Percentiles rank a stretch among this genome's conserved stretches.
These are phyloP conservation scores for Steatocranus sp. DNA, from an alignment of 2,797 vertebrate genomes.

Conservation along the genomic window DNA sequence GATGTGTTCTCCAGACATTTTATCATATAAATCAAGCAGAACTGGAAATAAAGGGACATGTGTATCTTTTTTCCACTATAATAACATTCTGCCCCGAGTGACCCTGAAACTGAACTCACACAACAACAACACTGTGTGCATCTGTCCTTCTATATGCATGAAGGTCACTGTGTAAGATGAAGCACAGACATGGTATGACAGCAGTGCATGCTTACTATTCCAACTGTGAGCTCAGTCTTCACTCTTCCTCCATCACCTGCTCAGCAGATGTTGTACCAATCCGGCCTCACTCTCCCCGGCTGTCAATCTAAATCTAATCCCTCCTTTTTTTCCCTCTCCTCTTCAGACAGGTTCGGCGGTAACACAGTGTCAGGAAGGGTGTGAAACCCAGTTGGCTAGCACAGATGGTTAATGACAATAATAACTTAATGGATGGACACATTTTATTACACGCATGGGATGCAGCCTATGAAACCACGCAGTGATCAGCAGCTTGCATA, in stretches of 20 bases:
- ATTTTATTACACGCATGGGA: constrained; percentile 49
- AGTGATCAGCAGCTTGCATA: background rate
- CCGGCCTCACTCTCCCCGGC: constrained; percentile 14
- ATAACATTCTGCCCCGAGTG: background rate
- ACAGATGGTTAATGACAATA: constrained; percentile 62
- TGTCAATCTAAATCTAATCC: constrained; percentile 55
- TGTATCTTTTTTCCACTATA: background rate
- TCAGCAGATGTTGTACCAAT: constrained; percentile 57
- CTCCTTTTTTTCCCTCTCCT: background rate
- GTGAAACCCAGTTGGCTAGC: constrained; percentile 28
- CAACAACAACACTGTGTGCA: background rate
- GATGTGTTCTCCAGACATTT: background rate
- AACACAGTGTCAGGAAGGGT: constrained; percentile 17
- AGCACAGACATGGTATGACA: constrained; percentile 7
- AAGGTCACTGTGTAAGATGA: constrained; percentile 53
- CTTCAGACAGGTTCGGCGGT: constrained; percentile 11
- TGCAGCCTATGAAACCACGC: constrained; percentile 9
- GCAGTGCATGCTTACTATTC: constrained; percentile 49
- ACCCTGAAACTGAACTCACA: constrained; percentile 29
- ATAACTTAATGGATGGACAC: constrained; percentile 52
- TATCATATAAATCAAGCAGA: background rate
- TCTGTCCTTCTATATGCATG: constrained; percentile 25
- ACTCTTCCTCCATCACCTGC: constrained; percentile 58
- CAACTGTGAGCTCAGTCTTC: constrained; percentile 49
- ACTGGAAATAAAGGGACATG: background rate